Percentiles rank a stretch among this genome's conserved stretches.
Evolutionary conservation across 2,113 vertebrate species (phyloP).

Genomic region (Varanus salvator): DNA sequence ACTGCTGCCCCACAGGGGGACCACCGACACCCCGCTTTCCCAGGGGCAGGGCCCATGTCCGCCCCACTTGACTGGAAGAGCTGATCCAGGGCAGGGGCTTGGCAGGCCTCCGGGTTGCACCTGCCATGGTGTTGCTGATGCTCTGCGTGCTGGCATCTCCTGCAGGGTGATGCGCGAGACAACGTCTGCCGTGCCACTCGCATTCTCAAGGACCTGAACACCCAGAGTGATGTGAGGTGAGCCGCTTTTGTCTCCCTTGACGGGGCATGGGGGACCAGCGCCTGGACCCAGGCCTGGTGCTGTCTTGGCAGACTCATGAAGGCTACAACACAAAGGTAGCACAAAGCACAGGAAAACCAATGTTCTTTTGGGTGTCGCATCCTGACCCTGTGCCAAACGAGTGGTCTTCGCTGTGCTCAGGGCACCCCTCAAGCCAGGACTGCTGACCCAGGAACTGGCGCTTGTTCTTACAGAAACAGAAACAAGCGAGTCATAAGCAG

Average conservation of each 20-base stretch:
- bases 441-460: too few relatives aligned
- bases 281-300: too few relatives aligned
- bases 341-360: too few relatives aligned
- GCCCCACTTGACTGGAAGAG: background rate
- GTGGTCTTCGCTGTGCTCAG: too few relatives aligned
- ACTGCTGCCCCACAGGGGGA: too few relatives aligned
- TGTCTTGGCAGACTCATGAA: background rate
- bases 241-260: fast-evolving
- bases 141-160: too few relatives aligned
- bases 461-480: too few relatives aligned
- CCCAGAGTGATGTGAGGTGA: background rate
- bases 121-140: background rate
- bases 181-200: background rate
- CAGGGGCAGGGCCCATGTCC: background rate
- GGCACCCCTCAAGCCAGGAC: too few relatives aligned
- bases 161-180: background rate
- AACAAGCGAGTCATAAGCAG: too few relatives aligned
- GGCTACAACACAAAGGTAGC: background rate
- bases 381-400: too few relatives aligned
- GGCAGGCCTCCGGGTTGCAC: background rate
- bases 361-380: too few relatives aligned
- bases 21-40: background rate
- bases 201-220: background rate
- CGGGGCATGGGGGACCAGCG: background rate
- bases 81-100: background rate